Conservation (phyloP, 2,888 invertebrate genomes). For the Boloria euphrosyne region DNA sequence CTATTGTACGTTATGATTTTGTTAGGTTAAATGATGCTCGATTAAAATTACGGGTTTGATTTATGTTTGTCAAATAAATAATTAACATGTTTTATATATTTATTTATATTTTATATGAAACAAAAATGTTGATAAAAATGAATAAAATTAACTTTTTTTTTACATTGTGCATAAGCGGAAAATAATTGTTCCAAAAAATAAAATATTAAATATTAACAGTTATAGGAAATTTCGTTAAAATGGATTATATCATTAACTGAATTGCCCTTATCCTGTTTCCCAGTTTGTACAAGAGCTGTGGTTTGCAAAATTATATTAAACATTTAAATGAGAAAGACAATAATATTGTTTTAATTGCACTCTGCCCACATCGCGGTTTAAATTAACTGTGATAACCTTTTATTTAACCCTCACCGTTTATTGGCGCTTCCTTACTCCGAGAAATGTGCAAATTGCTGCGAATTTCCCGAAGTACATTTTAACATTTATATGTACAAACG, state of each 20-base stretch:
- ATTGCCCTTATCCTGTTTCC: conserved; percentile 16
- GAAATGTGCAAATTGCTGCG: conserved; percentile 2
- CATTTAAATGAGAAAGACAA: conserved; percentile 11
- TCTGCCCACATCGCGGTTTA: conserved; percentile 14
- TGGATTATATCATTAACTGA: conserved; percentile 13
- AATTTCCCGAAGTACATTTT: background rate
- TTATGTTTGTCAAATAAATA: no score
- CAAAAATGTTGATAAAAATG: no score
- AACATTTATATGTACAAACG: background rate
- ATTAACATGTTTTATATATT: no score
- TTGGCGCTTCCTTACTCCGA: conserved; percentile 10
- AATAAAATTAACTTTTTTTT: background rate
- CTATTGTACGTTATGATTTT: no score
- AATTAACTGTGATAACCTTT: conserved; percentile 22
- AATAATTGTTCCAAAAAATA: background rate
- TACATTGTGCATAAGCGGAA: background rate
- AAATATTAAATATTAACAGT: conserved; percentile 5
- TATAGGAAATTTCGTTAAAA: background rate
- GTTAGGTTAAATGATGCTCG: no score
- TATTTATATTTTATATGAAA: no score
- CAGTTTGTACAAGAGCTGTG: conserved; percentile 18
- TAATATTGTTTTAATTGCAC: conserved; percentile 19
- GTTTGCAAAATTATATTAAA: conserved; percentile 19
- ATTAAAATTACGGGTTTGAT: no score
- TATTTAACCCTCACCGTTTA: conserved; percentile 10